Base-by-base conservation (phyloP, 2,888 invertebrate genomes). In the Oscheius onirici region DNA sequence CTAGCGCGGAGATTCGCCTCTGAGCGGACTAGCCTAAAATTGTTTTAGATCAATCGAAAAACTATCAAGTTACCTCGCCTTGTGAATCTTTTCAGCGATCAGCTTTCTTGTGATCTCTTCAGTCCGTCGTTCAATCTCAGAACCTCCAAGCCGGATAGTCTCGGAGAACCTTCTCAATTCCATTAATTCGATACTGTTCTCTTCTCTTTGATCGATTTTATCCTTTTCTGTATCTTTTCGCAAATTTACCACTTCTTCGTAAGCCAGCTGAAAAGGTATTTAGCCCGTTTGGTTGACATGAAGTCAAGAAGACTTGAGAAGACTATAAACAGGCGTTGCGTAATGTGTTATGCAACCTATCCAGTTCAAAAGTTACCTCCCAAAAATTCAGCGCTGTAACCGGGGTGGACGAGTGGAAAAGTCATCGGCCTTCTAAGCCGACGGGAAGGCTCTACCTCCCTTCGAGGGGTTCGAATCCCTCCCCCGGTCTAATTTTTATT, bases 51-150 rank as follows among this genome's bases (percentile, higher is more conserved):
- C 26, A 20, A 43, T 20, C 60, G 11, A 6, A 69, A 26, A 17
- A 24, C 5, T 26, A 3, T 17, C 3, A 46, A 46, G 8, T 5
- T 17, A 77, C 76, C 78, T 63, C 26, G 76, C 71, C 20, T 73
- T 63, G 52, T 75, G 69, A 1, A 79, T 73, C 51, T 68, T 61
- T 55, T 79, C 77, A 0, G 72, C 69, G 11, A 86, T 77, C 54
- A 86, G 58, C 58, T 82, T 83, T 46, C 86, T 70, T n/a, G 84
- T 80, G 8, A 78, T 76, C 60, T 86, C 86, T 43, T 80, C 86
- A 66, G 84, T 74, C 54, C 86, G 70, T 51, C 86, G 69, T 67
- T 86, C 85, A 54, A 80, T 20, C 70, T 86, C 86, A 15, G 67
- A 68, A 5, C 83, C 85, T 10, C 70, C 78, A 3, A 75, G 49